These are phyloP conservation scores for Callipepla squamata DNA, from an alignment of 2,113 vertebrate genomes.

Conservation along the genomic window DNA sequence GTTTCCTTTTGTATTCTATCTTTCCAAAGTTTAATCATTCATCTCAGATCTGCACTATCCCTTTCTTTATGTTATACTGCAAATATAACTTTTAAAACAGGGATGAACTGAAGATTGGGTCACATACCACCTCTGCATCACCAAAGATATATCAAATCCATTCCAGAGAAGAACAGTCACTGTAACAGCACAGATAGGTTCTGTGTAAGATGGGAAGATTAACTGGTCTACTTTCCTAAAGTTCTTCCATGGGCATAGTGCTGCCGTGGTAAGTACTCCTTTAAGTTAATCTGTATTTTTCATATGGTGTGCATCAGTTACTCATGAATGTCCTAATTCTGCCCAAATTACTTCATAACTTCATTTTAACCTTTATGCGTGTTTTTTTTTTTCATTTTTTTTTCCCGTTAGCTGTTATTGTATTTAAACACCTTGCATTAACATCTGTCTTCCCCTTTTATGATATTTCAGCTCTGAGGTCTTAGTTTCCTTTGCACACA, in stretches of 20 bases:
- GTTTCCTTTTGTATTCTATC: neutral
- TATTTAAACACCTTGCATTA: neutral
- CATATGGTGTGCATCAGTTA: neutral
- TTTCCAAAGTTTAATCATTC: neutral
- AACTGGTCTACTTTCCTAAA: neutral
- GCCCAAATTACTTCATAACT: neutral
- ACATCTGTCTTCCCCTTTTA: neutral
- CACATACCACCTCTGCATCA: neutral
- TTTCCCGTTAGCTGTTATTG: neutral
- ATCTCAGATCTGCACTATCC: neutral
- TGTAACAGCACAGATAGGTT: neutral
- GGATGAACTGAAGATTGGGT: neutral
- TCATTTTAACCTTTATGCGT: neutral
- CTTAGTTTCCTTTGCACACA: neutral
- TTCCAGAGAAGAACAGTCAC: neutral
- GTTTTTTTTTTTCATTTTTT: neutral
- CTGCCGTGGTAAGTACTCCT: neutral
- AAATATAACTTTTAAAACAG: neutral
- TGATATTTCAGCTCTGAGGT: neutral
- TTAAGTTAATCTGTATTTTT: neutral
- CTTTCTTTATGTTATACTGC: neutral
- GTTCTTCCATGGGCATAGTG: neutral
- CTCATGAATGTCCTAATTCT: neutral
- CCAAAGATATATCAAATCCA: neutral
- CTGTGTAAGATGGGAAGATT: neutral